Evolutionary conservation across 2,113 vertebrate genomes (phyloP).

Genomic region (Grantiella picta): DNA sequence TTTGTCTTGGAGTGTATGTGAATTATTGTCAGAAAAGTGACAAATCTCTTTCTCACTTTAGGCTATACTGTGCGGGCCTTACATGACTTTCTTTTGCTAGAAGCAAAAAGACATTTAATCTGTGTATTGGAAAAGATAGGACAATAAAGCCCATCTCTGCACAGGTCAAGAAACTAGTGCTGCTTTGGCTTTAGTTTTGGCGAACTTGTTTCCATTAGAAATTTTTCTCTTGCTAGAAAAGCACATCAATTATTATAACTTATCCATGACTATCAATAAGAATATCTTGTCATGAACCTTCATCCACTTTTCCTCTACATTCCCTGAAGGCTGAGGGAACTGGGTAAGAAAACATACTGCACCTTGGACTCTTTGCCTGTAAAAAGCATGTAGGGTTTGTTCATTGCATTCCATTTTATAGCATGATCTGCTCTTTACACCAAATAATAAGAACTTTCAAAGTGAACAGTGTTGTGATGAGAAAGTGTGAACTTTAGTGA

Average conservation of each 20-base stretch:
- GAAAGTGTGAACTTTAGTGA: background rate
- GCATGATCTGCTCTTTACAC: background rate
- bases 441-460: background rate
- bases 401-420: background rate
- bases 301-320: background rate
- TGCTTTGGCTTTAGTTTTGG: background rate
- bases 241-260: background rate
- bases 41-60: slow-evolving; percentile 26
- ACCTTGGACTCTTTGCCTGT: background rate
- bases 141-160: background rate
- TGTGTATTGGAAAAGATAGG: background rate
- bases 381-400: background rate
- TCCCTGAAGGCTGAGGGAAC: background rate
- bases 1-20: slow-evolving; percentile 28
- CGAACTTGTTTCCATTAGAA: background rate
- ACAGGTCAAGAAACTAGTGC: background rate
- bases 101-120: background rate
- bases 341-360: background rate
- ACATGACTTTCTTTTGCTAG: background rate
- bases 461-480: background rate
- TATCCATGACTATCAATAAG: background rate
- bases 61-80: background rate
- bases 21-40: slow-evolving; percentile 46
- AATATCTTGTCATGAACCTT: background rate
- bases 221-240: background rate